A percentile compares a stretch with the other conserved stretches of the same genome.
Conservation (phyloP, 2,113 vertebrate genomes). For the Lampris incognitus region DNA sequence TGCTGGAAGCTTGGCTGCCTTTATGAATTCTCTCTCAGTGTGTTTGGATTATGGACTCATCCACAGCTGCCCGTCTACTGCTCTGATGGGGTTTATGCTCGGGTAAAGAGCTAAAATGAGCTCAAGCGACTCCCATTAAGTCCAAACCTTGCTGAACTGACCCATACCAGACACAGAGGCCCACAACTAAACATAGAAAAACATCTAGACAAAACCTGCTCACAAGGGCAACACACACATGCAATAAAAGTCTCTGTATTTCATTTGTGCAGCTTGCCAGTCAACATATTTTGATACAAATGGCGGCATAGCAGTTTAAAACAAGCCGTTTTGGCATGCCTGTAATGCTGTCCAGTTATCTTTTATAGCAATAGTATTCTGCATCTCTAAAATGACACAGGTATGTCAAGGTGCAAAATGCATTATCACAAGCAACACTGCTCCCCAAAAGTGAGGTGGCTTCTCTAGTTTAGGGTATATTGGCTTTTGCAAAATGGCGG, state of each 20-base stretch:
- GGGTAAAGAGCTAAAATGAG: slow-evolving; percentile 73
- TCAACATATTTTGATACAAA: not conserved
- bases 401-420: slow-evolving; percentile 12
- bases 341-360: not conserved
- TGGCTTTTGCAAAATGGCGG: slow-evolving; percentile 10
- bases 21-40: slow-evolving; percentile 66
- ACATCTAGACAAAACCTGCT: slow-evolving; percentile 37
- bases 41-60: slow-evolving; percentile 71
- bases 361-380: slow-evolving; percentile 11
- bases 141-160: slow-evolving; percentile 62
- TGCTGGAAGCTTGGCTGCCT: slow-evolving; percentile 60
- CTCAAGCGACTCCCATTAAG: slow-evolving; percentile 65
- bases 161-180: slow-evolving; percentile 50
- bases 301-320: not conserved
- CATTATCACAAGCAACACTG: slow-evolving; percentile 22
- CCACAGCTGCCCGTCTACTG: slow-evolving; percentile 47
- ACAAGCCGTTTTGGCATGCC: too few relatives aligned
- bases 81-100: slow-evolving; percentile 69
- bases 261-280: slow-evolving; percentile 5
- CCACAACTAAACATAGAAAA: slow-evolving; percentile 49
- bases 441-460: slow-evolving; percentile 9
- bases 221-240: slow-evolving; percentile 28
- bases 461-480: not conserved
- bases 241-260: slow-evolving; percentile 3
- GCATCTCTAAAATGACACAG: slow-evolving; percentile 9